phyloP scores from a whole-genome alignment of 2,888 invertebrate species.

The Eucera pruinosa region DNA sequence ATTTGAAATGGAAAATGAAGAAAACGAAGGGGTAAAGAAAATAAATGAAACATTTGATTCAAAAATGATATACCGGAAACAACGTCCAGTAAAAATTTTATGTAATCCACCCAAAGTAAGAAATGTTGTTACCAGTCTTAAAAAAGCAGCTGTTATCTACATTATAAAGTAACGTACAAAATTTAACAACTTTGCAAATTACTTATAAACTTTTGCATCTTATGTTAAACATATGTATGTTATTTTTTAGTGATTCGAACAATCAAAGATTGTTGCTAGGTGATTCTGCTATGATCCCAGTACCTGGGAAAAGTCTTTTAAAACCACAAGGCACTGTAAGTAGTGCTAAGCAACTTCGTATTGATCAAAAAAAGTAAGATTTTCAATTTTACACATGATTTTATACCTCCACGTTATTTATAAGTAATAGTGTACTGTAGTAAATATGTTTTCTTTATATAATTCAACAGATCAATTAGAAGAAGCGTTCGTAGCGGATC shows the following conservation, averaged over 20 bases:
- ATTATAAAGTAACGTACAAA: constrained; percentile 91
- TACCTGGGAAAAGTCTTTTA: constrained; percentile 91
- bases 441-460: too few relatives aligned
- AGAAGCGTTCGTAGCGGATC: constrained; percentile 96
- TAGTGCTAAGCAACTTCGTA: constrained; percentile 94
- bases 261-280: constrained; percentile 96
- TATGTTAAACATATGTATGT: not conserved
- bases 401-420: not conserved
- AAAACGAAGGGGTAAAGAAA: constrained; percentile 86
- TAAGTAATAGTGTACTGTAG: not conserved
- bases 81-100: constrained; percentile 92
- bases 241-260: constrained; percentile 92
- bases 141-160: constrained; percentile 92
- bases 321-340: constrained; percentile 95
- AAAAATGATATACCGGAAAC: constrained; percentile 92
- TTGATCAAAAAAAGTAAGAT: constrained; percentile 93
- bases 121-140: constrained; percentile 91
- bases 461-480: constrained; percentile 91
- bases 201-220: not conserved
- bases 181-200: not conserved
- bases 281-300: constrained; percentile 96
- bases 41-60: constrained; percentile 89
- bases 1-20: constrained; percentile 93
- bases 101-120: constrained; percentile 93
- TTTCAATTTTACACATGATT: too few relatives aligned